These are phyloP conservation scores for Masticophis lateralis DNA, from an alignment of 2,797 vertebrate genomes.

Conservation along the genomic window DNA sequence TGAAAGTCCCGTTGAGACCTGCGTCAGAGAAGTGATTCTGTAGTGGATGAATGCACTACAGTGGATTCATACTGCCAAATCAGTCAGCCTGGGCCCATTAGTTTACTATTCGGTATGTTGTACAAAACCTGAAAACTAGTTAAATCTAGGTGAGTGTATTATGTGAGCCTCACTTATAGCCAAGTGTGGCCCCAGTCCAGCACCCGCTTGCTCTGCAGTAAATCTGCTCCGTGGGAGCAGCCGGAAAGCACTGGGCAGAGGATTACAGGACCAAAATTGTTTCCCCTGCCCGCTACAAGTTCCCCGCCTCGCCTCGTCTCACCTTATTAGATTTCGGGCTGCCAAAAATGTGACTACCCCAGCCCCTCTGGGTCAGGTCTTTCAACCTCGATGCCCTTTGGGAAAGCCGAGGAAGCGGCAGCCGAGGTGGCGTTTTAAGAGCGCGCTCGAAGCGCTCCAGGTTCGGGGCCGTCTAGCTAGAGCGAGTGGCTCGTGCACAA, in stretches of 20 bases:
- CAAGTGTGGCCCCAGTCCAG: neutral
- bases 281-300: neutral
- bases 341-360: neutral
- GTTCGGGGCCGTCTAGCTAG: neutral
- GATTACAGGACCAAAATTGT: neutral
- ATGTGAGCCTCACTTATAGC: neutral
- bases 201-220: neutral
- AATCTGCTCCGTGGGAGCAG: neutral
- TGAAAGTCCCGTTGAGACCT: neutral
- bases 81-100: neutral
- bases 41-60: neutral
- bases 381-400: neutral
- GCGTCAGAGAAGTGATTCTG: neutral
- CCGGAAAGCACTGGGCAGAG: neutral
- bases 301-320: too few species aligned
- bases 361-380: neutral
- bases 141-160: neutral
- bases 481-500: neutral
- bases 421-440: neutral
- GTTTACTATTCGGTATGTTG: neutral
- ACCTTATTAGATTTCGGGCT: neutral
- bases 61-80: neutral
- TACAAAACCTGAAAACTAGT: neutral
- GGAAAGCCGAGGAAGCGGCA: neutral
- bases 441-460: neutral